These are phyloP conservation scores for Noctua pronuba DNA, from an alignment of 2,888 invertebrate species.

Conservation along the genomic window DNA sequence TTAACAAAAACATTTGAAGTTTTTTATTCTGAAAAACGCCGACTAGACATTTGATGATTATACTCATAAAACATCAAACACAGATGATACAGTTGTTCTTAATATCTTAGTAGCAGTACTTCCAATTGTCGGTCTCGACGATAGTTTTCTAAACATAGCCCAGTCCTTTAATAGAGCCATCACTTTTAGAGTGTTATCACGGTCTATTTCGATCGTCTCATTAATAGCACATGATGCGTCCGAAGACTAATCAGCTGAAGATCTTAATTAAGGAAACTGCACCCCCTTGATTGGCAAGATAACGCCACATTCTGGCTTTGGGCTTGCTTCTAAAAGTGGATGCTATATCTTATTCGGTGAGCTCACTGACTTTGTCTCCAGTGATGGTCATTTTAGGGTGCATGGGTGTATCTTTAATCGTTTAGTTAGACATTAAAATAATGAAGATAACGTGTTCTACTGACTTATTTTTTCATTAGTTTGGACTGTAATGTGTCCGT, in stretches of 20 bases:
- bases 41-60: neutral
- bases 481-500: neutral
- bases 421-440: neutral
- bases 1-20: neutral
- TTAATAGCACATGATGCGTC: slow-evolving; percentile 31
- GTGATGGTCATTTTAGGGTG: slow-evolving; percentile 10
- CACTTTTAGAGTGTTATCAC: slow-evolving; percentile 13
- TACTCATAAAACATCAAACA: too few relatives aligned
- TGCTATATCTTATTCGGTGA: slow-evolving; percentile 37
- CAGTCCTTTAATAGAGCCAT: slow-evolving; percentile 45
- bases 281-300: slow-evolving; percentile 66
- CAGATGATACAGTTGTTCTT: neutral
- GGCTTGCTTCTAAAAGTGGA: slow-evolving; percentile 50
- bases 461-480: neutral
- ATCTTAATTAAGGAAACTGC: slow-evolving; percentile 57
- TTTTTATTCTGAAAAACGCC: neutral
- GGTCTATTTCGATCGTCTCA: slow-evolving; percentile 43
- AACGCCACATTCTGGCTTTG: slow-evolving; percentile 61
- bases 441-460: neutral
- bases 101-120: neutral
- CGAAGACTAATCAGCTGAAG: slow-evolving; percentile 36
- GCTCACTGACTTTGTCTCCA: slow-evolving; percentile 23
- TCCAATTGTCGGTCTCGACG: neutral
- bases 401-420: neutral
- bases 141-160: slow-evolving; percentile 34